A percentile compares a stretch with the other conserved stretches of the same genome.
Evolutionary conservation across 2,113 vertebrate genomes (phyloP).

Genomic region (Ceyx cyanopectus): DNA sequence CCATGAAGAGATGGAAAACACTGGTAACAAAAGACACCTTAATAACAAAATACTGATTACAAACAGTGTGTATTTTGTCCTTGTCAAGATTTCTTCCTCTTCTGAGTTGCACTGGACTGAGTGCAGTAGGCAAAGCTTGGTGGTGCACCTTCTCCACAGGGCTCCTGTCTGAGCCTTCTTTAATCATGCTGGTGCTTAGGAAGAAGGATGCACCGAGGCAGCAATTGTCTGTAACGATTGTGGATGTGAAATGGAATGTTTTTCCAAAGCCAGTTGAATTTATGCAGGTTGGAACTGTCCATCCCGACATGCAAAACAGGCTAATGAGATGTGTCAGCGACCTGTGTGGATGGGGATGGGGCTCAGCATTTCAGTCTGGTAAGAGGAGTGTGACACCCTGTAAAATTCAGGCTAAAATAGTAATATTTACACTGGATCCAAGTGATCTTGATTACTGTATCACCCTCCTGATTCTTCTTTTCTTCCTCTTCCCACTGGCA

Average conservation of each 20-base stretch:
- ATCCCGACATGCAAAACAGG: rapidly evolving
- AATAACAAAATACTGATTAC: too few species aligned
- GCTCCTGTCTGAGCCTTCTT: neutral
- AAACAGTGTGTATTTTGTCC: too few species aligned
- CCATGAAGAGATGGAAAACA: neutral
- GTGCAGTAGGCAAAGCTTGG: neutral
- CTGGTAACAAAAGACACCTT: too few species aligned
- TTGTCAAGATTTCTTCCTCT: neutral
- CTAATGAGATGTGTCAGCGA: neutral
- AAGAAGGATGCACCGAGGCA: neutral
- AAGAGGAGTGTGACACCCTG: neutral
- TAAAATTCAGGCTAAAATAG: neutral
- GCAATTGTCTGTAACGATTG: neutral
- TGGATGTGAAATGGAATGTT: neutral
- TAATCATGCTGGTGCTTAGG: neutral
- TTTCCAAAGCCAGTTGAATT: neutral
- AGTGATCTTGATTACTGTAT: neutral
- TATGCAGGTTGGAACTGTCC: neutral
- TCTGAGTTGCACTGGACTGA: neutral
- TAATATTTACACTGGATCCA: neutral
- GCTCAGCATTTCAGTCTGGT: neutral
- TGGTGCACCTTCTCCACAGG: neutral
- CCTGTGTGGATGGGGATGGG: too few species aligned
- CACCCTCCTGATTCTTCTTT: neutral
- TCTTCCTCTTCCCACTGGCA: neutral